A percentile compares a stretch with the other conserved stretches of the same genome.
Evolutionary conservation across 2,113 vertebrate species (phyloP).

Genomic region (Dolichallabes microphthalmus): DNA sequence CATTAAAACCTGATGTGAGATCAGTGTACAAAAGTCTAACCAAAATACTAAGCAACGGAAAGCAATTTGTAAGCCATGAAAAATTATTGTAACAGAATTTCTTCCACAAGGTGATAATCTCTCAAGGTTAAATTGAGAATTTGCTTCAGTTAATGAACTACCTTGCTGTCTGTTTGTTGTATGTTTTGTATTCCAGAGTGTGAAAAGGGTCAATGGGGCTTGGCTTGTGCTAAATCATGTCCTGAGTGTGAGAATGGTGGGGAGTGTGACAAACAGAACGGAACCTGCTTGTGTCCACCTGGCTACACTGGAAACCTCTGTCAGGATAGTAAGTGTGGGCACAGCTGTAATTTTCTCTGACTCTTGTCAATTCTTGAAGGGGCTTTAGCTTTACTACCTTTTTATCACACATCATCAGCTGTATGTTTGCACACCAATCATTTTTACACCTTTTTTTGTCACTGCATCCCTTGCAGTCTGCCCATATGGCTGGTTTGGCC

Average conservation of each 20-base stretch:
- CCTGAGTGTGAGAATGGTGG: constrained; percentile 67
- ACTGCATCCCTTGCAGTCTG: constrained; percentile 67
- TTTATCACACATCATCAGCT: constrained; percentile 6
- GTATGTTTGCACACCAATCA: background rate
- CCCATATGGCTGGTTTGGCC: constrained; percentile 71
- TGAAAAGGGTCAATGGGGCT: constrained; percentile 76
- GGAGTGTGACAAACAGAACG: constrained; percentile 65
- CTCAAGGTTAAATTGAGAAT: background rate
- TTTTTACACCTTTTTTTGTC: background rate
- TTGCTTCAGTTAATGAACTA: background rate
- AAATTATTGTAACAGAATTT: background rate
- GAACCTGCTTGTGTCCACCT: constrained; percentile 68
- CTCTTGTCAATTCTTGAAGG: background rate
- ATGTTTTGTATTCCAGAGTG: constrained; percentile 68
- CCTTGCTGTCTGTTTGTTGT: background rate
- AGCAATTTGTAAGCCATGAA: background rate
- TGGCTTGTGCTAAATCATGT: constrained; percentile 76
- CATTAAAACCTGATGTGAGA: background rate
- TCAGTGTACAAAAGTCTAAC: background rate
- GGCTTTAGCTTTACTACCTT: background rate
- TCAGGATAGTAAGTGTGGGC: constrained; percentile 68
- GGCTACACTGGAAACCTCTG: constrained; percentile 75
- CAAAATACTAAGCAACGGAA: background rate
- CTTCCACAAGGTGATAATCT: background rate
- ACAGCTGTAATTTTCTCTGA: background rate